Evolutionary conservation across 2,113 vertebrate species (phyloP).

Genomic region (Eulacestoma nigropectus): DNA sequence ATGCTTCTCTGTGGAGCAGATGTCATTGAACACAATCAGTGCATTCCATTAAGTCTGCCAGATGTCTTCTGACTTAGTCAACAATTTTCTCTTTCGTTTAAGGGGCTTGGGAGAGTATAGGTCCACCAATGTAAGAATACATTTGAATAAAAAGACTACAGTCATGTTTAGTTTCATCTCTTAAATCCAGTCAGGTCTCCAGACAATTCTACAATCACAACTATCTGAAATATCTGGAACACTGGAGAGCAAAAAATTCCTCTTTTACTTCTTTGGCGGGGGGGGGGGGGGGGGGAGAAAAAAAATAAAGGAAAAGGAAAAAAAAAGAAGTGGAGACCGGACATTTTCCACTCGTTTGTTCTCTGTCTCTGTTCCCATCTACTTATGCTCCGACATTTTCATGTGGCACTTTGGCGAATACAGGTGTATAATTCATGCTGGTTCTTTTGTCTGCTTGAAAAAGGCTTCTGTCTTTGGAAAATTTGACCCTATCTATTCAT

Average conservation of each 20-base stretch:
- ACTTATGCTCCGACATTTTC: neutral
- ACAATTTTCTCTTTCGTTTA: neutral
- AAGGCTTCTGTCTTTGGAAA: neutral
- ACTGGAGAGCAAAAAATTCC: neutral
- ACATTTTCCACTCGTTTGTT: neutral
- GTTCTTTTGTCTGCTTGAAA: slow-evolving; percentile 17
- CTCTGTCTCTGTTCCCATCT: neutral
- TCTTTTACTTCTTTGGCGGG: neutral
- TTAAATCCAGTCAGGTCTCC: neutral
- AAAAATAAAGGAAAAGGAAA: neutral
- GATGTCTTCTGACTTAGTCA: neutral
- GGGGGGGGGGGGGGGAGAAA: too few relatives aligned
- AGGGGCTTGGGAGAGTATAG: neutral
- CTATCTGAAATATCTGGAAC: neutral
- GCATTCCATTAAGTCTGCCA: neutral
- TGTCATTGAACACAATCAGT: neutral
- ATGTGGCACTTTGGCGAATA: neutral
- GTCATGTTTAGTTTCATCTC: neutral
- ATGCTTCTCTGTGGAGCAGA: neutral
- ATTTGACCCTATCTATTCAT: neutral
- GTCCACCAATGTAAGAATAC: neutral
- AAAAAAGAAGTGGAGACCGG: neutral
- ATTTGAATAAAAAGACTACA: neutral
- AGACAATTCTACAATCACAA: neutral
- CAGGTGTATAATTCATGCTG: neutral